Base-by-base conservation (phyloP, 2,113 vertebrate genomes). In the Ondatra zibethicus region DNA sequence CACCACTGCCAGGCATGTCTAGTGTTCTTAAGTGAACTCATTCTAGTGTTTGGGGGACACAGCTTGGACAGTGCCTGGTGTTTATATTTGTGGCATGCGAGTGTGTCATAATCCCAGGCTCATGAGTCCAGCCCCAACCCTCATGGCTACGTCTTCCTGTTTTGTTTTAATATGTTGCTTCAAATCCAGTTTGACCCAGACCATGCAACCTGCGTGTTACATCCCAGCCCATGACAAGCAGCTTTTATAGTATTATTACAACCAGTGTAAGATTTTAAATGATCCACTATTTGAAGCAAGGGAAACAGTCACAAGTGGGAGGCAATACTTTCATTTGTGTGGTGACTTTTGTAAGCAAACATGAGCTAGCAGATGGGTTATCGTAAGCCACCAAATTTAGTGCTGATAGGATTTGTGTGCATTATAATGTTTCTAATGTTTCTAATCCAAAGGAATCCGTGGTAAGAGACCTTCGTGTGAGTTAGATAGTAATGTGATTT, bases 301-400 rank as follows among this genome's bases (percentile, higher is more conserved):
- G 14, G 8, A 23, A 21, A 42, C 19, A 42, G 27, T 82, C 68
- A 86, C 8, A 10, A 85, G 29, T 19, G 36, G 61, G 39, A 92
- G 77, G 36, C 6, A 47, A n/a, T 92, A 42, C 80, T 96, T 94
- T 94, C 47, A 84, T 90, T 95, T 88, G 84, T 52, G 39, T 90
- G 84, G 70, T 39, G 5, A 19, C 31, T 42, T 88, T 65, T 95
- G 61, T 92, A 52, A 81, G 73, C 88, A n/a, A 91, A 89, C 63
- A 36, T 73, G 36, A 92, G 66, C 39, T 45, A 81, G n/a, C 45
- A 27, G 50, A 61, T 6, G 61, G 88, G 45, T 3, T 91, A 89
- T 95, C 13, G 16, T 92, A 86, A 80, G 14, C 47, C 7, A 25
- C 17, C 27, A 14, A 33, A 42, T 88, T 92, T 82, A 86, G 76